phyloP scores from a whole-genome alignment of 2,888 invertebrate genomes.

The Linnaemya tessellans region DNA sequence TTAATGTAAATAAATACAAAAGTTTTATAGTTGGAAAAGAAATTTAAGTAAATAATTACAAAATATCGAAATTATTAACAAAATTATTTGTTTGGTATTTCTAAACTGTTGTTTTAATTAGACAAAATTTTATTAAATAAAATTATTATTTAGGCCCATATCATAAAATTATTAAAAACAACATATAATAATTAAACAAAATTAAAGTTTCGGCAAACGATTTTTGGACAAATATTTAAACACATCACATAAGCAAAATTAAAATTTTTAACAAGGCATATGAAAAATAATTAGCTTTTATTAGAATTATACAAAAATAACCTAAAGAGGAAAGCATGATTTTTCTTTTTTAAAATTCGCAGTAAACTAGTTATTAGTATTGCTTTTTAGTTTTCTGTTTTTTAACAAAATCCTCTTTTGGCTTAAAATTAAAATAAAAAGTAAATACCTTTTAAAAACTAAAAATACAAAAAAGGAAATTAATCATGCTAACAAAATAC shows the following conservation, averaged over 20 bases:
- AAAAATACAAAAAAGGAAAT: constrained; percentile 72
- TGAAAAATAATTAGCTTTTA: constrained; percentile 77
- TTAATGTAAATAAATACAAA: constrained; percentile 76
- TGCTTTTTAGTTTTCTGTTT: constrained; percentile 15
- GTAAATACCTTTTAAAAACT: constrained; percentile 39
- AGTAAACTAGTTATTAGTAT: constrained; percentile 55
- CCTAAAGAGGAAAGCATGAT: constrained; percentile 74
- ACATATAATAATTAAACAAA: constrained; percentile 60
- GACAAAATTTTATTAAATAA: constrained; percentile 77
- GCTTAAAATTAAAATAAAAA: constrained; percentile 40
- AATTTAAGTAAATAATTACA: constrained; percentile 65
- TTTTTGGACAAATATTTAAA: constrained; percentile 72
- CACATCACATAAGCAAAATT: constrained; percentile 32
- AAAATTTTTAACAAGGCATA: constrained; percentile 54
- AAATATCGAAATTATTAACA: constrained; percentile 72
- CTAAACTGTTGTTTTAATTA: constrained; percentile 78
- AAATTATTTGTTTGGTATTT: constrained; percentile 74
- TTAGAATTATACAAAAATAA: constrained; percentile 78
- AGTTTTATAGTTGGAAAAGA: constrained; percentile 79
- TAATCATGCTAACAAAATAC: constrained; percentile 76
- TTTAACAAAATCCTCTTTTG: constrained; percentile 62
- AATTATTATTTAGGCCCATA: constrained; percentile 81
- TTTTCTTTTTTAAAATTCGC: constrained; percentile 44
- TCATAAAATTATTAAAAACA: constrained; percentile 66
- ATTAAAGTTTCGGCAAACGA: constrained; percentile 73